These are phyloP conservation scores for Eumacrocentrus americanus DNA, from an alignment of 2,888 invertebrate genomes.

Conservation along the genomic window DNA sequence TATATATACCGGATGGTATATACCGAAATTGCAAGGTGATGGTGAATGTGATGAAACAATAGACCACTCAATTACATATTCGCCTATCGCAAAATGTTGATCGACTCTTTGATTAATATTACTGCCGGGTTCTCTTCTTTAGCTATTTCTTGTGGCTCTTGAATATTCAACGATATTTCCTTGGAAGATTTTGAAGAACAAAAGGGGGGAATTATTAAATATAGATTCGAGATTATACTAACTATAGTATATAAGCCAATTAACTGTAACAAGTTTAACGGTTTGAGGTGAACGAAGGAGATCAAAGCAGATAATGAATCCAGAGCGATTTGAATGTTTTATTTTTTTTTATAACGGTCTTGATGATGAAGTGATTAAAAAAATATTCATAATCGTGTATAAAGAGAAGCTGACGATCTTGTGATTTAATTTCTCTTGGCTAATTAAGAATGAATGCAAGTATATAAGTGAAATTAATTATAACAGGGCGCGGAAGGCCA, in stretches of 20 bases:
- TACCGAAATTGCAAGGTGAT: conserved; percentile 1
- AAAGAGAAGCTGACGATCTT: background rate
- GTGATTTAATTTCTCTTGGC: conserved; percentile 1
- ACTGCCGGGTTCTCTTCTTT: background rate
- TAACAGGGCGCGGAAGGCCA: conserved; percentile 10
- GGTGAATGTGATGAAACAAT: background rate
- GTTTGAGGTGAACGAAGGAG: background rate
- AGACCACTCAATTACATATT: background rate
- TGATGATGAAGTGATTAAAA: background rate
- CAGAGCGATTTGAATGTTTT: conserved; percentile 4
- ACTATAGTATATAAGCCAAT: too few species aligned
- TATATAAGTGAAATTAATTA: too few species aligned
- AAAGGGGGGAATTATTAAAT: background rate
- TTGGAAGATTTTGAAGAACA: background rate
- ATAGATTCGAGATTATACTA: background rate
- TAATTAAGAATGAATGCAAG: too few species aligned
- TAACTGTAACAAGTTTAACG: background rate
- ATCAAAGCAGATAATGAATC: conserved; percentile 10
- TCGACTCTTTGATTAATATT: background rate
- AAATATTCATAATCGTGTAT: background rate
- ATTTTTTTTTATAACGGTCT: background rate
- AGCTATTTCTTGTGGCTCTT: background rate
- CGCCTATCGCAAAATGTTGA: background rate
- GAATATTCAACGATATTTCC: conserved; percentile 2
- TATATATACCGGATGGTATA: background rate